These are phyloP conservation scores for Glaucopsyche alexis DNA, from an alignment of 2,888 invertebrate genomes.

Conservation along the genomic window DNA sequence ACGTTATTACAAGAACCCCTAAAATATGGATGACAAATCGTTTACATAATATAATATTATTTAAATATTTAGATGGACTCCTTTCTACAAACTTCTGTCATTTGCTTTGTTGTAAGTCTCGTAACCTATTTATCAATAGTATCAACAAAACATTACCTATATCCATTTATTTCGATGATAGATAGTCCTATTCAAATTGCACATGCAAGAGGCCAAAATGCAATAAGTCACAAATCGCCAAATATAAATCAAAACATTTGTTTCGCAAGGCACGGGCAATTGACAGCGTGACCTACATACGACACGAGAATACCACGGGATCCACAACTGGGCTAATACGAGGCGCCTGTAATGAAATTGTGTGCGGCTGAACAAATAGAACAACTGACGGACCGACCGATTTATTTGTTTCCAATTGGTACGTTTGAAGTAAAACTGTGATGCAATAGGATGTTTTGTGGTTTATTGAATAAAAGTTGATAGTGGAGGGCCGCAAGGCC, in stretches of 20 bases:
- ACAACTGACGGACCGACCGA: background rate
- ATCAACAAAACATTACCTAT: background rate
- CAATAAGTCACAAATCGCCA: conserved; percentile 22
- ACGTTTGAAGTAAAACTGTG: conserved; percentile 19
- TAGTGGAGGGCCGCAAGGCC: too few relatives aligned
- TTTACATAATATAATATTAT: background rate
- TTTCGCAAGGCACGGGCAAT: conserved; percentile 34
- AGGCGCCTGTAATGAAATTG: conserved; percentile 28
- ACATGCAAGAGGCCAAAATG: conserved; percentile 21
- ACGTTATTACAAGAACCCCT: background rate
- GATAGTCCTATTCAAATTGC: background rate
- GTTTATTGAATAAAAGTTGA: too few relatives aligned
- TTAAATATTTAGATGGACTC: background rate
- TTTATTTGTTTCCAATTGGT: conserved; percentile 27
- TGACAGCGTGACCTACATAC: conserved; percentile 44
- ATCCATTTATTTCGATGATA: background rate
- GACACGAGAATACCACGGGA: conserved; percentile 41
- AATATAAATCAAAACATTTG: conserved; percentile 20
- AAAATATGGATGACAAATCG: background rate
- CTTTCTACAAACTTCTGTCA: too few relatives aligned
- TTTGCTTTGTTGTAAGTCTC: too few relatives aligned
- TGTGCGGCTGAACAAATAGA: conserved; percentile 25
- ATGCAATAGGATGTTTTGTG: background rate
- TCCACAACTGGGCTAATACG: conserved; percentile 40
- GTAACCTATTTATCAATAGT: background rate